phyloP scores from a whole-genome alignment of 1,140 invertebrate species.

The Eumeta japonica region DNA sequence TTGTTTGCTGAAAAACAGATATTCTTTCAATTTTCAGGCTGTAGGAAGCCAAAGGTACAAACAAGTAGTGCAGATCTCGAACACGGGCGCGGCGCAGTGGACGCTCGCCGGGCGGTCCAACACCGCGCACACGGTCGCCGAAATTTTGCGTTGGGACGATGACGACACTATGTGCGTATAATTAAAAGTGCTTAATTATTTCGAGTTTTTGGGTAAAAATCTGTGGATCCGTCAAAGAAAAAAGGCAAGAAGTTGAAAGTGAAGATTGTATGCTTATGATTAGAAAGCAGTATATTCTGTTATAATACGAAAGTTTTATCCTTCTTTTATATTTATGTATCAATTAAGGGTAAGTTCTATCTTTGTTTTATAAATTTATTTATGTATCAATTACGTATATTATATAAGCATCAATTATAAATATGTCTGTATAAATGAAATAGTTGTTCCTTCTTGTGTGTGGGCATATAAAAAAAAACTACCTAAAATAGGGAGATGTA shows the following conservation, averaged over 20 bases:
- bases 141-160: constrained; percentile 77
- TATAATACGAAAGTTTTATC: no score
- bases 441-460: no score
- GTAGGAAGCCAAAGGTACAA: constrained; percentile 39
- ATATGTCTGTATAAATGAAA: no score
- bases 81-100: constrained; percentile 20
- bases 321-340: no score
- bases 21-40: constrained; percentile 32
- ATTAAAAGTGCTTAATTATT: background rate
- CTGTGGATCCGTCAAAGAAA: background rate
- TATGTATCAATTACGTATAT: no score
- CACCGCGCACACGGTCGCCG: constrained; percentile 62
- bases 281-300: no score
- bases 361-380: no score
- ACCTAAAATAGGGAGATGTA: no score
- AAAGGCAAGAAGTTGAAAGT: background rate
- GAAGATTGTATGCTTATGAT: background rate
- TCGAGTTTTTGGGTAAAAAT: background rate
- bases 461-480: no score
- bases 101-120: constrained; percentile 23
- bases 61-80: constrained; percentile 41
- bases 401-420: no score
- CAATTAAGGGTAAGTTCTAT: no score
- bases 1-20: no score
- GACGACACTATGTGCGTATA: constrained; percentile 40